Evolutionary conservation across 2,797 vertebrate species (phyloP).

Genomic region (Mormyrus proboscirostris): DNA sequence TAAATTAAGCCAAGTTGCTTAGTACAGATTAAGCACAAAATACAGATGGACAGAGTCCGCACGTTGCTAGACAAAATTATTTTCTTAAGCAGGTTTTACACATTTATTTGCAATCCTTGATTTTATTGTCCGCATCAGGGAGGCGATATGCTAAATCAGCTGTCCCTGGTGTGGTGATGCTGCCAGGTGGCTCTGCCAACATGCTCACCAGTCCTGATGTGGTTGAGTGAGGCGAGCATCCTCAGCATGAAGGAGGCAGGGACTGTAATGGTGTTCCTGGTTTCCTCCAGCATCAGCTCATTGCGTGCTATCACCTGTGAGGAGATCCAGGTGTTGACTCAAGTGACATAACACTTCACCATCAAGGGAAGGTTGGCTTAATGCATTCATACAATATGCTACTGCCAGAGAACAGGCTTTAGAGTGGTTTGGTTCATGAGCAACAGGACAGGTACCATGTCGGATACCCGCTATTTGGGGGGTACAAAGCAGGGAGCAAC

Average conservation of each 20-base stretch:
- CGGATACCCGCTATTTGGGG: neutral
- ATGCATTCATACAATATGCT: neutral
- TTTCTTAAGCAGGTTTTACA: neutral
- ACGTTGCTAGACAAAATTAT: neutral
- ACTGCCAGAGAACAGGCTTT: neutral
- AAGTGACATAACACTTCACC: neutral
- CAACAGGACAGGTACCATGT: neutral
- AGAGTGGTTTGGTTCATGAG: neutral
- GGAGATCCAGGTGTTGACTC: neutral
- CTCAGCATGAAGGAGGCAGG: constrained; percentile 97
- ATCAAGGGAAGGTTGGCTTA: neutral
- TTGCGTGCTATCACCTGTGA: constrained; percentile 91
- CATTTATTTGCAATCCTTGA: neutral
- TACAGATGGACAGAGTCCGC: neutral
- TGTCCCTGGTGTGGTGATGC: neutral
- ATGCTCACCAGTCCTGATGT: constrained; percentile 74
- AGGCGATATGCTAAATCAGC: neutral
- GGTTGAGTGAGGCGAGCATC: constrained; percentile 95
- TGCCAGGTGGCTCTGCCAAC: neutral
- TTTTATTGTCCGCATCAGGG: neutral
- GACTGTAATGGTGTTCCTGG: constrained; percentile 96
- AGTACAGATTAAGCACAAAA: neutral
- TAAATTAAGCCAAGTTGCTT: neutral
- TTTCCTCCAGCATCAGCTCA: constrained; percentile 96
- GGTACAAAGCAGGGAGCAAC: neutral